Conservation (phyloP, 1,140 invertebrate species). For the Melitaea cinxia region DNA sequence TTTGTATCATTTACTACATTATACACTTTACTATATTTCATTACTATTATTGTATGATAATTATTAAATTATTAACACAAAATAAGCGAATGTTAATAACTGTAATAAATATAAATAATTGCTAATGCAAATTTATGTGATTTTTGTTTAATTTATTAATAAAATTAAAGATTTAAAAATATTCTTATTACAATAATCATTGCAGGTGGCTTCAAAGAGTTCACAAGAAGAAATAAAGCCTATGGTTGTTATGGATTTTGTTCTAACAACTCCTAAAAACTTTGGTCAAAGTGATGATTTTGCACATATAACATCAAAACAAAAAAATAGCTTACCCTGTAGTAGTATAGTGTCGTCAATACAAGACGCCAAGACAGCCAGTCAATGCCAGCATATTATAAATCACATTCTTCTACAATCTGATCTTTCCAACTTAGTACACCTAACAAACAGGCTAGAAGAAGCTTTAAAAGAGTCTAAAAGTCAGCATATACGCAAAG, state of each 20-base stretch:
- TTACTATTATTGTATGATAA: too few relatives aligned
- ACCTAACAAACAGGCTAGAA: constrained; percentile 72
- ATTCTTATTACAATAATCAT: constrained; percentile 11
- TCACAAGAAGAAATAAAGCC: constrained; percentile 60
- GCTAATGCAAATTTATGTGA: too few relatives aligned
- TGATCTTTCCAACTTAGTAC: constrained; percentile 73
- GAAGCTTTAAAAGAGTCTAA: constrained; percentile 77
- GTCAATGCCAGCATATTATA: constrained; percentile 67
- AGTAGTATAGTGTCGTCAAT: constrained; percentile 52
- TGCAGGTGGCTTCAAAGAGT: constrained; percentile 61
- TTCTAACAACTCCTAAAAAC: constrained; percentile 60
- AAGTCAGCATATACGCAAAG: constrained; percentile 76
- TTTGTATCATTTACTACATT: too few relatives aligned
- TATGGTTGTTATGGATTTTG: constrained; percentile 65
- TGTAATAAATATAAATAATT: too few relatives aligned
- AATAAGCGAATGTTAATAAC: too few relatives aligned
- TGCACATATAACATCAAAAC: constrained; percentile 19
- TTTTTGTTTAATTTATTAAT: not conserved
- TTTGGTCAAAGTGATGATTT: constrained; percentile 43
- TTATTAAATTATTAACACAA: too few relatives aligned
- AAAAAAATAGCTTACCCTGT: constrained; percentile 34
- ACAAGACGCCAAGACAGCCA: constrained; percentile 64
- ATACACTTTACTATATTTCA: too few relatives aligned
- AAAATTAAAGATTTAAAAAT: too few relatives aligned
- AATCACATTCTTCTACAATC: constrained; percentile 67